Conservation (phyloP, 2,797 vertebrate species). For the Smutsia temminckii region DNA sequence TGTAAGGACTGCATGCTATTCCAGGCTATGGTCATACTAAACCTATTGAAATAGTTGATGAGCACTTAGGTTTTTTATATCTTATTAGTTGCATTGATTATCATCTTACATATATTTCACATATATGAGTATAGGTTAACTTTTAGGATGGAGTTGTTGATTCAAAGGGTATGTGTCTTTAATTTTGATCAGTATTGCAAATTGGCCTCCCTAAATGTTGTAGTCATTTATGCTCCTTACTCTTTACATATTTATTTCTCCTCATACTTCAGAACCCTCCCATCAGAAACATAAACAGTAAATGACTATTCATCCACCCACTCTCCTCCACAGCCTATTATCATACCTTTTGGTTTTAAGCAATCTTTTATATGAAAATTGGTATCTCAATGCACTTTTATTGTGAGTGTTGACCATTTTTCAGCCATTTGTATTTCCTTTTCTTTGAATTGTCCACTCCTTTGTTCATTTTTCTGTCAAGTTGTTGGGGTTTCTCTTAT, state of each 20-base stretch:
- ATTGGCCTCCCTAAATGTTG: neutral
- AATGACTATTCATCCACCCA: neutral
- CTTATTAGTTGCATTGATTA: neutral
- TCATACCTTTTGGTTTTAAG: neutral
- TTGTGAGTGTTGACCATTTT: neutral
- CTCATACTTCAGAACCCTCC: neutral
- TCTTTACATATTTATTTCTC: neutral
- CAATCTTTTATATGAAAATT: constrained; percentile 10
- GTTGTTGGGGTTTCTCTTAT: neutral
- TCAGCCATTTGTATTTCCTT: constrained; percentile 26
- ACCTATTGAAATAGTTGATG: constrained; percentile 10
- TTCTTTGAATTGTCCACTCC: neutral
- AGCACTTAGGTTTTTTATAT: constrained; percentile 3
- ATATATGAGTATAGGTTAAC: neutral
- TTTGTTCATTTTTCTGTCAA: constrained; percentile 22
- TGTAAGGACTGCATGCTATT: neutral
- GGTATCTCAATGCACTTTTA: neutral
- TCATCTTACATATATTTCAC: neutral
- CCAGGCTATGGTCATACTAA: neutral
- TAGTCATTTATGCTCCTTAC: neutral
- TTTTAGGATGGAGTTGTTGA: neutral
- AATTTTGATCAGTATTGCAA: constrained; percentile 22
- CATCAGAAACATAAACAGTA: neutral
- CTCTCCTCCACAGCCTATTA: neutral
- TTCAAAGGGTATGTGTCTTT: neutral